These are phyloP conservation scores for Eulemur rubriventer DNA, from an alignment of 2,797 vertebrate species.

Conservation along the genomic window DNA sequence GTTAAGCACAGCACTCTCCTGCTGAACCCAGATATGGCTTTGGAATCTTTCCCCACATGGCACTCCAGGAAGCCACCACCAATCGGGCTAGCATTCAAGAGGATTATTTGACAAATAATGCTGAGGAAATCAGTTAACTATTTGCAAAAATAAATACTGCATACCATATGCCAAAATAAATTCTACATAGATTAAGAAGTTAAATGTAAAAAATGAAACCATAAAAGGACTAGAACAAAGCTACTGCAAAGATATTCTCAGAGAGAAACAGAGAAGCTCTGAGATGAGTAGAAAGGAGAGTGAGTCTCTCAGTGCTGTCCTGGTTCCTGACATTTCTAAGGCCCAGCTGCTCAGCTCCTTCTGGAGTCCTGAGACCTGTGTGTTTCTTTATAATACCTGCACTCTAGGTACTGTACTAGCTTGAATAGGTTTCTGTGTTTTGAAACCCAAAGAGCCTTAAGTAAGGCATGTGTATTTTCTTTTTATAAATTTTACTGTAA, in stretches of 20 bases:
- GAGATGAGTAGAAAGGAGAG: background rate
- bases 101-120: constrained; percentile 36
- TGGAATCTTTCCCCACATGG: background rate
- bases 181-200: constrained; percentile 14
- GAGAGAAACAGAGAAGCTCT: background rate
- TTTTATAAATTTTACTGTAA: background rate
- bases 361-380: background rate
- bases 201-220: constrained; percentile 45
- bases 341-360: background rate
- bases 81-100: background rate
- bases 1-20: background rate
- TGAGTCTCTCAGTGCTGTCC: background rate
- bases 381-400: background rate
- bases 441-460: background rate
- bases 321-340: background rate
- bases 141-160: constrained; percentile 57
- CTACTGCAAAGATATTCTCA: constrained; percentile 19
- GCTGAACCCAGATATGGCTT: background rate
- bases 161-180: constrained; percentile 35
- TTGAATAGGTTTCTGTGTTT: background rate
- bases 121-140: constrained; percentile 10
- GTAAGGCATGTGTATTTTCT: background rate
- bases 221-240: constrained; percentile 38
- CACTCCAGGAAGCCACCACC: constrained; percentile 32
- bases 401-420: background rate